Evolutionary conservation across 1,140 invertebrate species (phyloP).

Genomic region (Pogonus chalceus): DNA sequence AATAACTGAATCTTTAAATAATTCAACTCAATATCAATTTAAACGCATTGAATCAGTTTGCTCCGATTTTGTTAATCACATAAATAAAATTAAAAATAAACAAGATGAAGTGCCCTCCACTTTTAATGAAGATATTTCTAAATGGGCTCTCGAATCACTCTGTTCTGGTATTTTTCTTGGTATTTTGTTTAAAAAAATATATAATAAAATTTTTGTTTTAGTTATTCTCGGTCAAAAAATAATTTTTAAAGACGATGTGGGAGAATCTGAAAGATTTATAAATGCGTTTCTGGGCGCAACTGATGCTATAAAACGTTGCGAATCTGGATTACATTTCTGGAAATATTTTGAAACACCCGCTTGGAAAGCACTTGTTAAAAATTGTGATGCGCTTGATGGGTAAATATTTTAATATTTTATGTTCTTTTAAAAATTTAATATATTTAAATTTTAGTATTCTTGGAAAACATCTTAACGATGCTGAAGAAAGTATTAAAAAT

Average conservation of each 20-base stretch:
- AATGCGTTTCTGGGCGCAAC: conserved; percentile 47
- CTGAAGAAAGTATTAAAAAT: conserved; percentile 16
- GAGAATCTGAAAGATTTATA: conserved; percentile 47
- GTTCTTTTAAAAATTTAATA: background rate
- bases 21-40: conserved; percentile 32
- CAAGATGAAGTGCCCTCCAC: conserved; percentile 48
- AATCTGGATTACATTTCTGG: conserved; percentile 53
- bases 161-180: conserved; percentile 23
- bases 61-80: conserved; percentile 36
- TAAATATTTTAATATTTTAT: conserved; percentile 24
- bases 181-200: background rate
- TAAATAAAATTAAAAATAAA: conserved; percentile 41
- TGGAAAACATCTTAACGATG: conserved; percentile 21
- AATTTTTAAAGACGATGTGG: conserved; percentile 37
- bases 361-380: conserved; percentile 44
- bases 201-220: background rate
- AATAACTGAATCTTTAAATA: conserved; percentile 38
- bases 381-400: conserved; percentile 48
- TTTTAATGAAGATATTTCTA: conserved; percentile 49
- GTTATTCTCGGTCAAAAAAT: conserved; percentile 27
- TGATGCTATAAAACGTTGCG: conserved; percentile 49
- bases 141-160: conserved; percentile 58
- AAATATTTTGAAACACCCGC: conserved; percentile 51
- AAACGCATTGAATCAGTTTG: conserved; percentile 34
- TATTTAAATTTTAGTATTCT: conserved; percentile 15